Conservation (phyloP, 2,113 vertebrate species). For the Myotis yumanensis region DNA sequence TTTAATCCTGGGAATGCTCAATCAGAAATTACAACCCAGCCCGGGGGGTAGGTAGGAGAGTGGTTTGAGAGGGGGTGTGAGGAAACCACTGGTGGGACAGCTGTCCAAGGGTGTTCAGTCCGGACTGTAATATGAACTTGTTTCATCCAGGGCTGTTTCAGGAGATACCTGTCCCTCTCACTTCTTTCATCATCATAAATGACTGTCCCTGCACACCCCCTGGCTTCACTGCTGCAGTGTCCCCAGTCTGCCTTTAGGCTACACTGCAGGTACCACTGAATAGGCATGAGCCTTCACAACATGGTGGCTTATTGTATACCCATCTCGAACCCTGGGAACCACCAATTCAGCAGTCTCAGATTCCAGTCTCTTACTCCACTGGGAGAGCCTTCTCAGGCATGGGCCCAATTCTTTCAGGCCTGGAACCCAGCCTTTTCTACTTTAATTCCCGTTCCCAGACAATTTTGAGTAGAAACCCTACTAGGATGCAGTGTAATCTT, state of each 20-base stretch:
- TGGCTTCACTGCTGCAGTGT: not conserved
- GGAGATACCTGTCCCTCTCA: not conserved
- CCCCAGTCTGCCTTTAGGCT: not conserved
- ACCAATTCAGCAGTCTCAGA: not conserved
- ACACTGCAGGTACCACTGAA: not conserved
- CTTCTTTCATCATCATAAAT: not conserved
- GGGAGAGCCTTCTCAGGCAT: not conserved
- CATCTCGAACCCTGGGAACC: not conserved
- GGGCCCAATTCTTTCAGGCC: not conserved
- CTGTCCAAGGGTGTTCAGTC: not conserved
- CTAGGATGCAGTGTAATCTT: not conserved
- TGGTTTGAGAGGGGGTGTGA: not conserved
- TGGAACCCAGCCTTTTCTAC: not conserved
- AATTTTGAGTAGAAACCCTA: not conserved
- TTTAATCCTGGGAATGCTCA: not conserved
- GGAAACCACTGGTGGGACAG: not conserved
- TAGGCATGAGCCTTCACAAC: not conserved
- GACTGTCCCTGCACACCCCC: not conserved
- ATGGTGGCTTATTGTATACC: not conserved
- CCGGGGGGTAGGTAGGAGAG: not conserved
- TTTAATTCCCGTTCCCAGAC: not conserved
- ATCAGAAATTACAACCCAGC: not conserved
- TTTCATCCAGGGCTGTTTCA: not conserved
- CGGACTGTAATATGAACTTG: not conserved
- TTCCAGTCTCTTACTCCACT: not conserved